phyloP scores from a whole-genome alignment of 2,888 invertebrate genomes.

The Thecophora atra region DNA sequence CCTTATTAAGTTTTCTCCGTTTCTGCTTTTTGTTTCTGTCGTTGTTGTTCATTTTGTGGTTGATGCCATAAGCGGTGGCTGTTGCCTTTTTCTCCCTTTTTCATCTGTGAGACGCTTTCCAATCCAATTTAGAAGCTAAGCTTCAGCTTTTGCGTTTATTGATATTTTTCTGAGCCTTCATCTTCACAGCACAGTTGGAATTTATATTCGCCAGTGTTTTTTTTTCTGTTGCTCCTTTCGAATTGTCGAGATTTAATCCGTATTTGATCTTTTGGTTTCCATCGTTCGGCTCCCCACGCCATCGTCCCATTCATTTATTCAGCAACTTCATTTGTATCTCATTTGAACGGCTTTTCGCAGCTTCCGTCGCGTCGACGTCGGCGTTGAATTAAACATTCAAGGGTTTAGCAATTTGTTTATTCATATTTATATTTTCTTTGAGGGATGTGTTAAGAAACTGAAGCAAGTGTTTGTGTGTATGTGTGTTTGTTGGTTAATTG shows the following conservation, averaged over 20 bases:
- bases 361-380: neutral
- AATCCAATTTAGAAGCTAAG: slow-evolving; percentile 35
- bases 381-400: slow-evolving; percentile 25
- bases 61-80: neutral
- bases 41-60: neutral
- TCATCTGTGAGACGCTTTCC: slow-evolving; percentile 1
- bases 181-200: neutral
- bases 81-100: slow-evolving; percentile 3
- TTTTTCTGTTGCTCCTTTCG: neutral
- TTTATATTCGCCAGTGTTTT: neutral
- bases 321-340: neutral
- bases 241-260: neutral
- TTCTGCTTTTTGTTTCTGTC: neutral
- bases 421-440: slow-evolving; percentile 25
- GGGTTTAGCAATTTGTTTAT: too few relatives aligned
- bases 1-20: neutral
- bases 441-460: neutral
- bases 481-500: neutral
- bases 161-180: slow-evolving; percentile 15
- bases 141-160: slow-evolving; percentile 31
- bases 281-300: neutral
- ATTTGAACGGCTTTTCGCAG: neutral
- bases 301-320: neutral
- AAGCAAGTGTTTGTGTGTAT: neutral
- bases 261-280: slow-evolving; percentile 1